phyloP scores from a whole-genome alignment of 2,797 vertebrate genomes.

The Acanthiza pusilla region DNA sequence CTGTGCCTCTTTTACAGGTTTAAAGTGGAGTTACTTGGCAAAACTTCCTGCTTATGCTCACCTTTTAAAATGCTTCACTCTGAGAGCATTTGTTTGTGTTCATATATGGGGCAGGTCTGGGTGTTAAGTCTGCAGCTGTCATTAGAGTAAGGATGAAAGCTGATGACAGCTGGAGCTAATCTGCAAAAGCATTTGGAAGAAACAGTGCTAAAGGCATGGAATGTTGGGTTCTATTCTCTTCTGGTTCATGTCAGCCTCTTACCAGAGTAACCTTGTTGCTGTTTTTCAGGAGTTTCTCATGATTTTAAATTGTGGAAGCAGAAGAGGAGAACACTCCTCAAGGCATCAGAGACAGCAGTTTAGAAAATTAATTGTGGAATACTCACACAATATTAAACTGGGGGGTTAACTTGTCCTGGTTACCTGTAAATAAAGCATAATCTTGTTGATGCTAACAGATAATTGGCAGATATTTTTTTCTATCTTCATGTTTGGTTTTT shows the following conservation, averaged over 20 bases:
- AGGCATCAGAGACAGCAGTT: neutral
- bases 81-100: neutral
- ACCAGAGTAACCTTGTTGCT: neutral
- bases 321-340: neutral
- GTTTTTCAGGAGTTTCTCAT: neutral
- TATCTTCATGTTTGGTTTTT: neutral
- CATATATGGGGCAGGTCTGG: fast-evolving
- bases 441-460: neutral
- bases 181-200: neutral
- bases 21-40: neutral
- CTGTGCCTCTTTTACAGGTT: neutral
- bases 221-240: neutral
- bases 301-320: neutral
- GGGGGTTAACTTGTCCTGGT: neutral
- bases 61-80: neutral
- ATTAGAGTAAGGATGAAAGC: neutral
- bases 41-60: neutral
- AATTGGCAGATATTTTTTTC: neutral
- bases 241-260: neutral
- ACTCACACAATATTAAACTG: fast-evolving
- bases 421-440: neutral
- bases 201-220: neutral
- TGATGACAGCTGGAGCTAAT: neutral
- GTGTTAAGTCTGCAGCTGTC: neutral
- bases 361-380: neutral